Base-by-base conservation (phyloP, 2,113 vertebrate genomes). In the Amphilophus citrinellus region DNA sequence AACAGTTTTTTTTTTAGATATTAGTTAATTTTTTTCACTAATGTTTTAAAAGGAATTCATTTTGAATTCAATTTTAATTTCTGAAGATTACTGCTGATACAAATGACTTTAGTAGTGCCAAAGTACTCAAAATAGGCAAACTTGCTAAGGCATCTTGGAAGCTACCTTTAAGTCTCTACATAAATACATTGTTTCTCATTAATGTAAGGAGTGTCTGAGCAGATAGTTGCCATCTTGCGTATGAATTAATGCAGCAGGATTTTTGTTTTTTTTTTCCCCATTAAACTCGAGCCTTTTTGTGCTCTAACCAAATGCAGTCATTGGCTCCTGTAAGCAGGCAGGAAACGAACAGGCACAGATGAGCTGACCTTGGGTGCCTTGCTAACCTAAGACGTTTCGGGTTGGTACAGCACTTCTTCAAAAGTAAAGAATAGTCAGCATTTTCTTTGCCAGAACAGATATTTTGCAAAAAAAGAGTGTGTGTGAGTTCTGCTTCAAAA, bases 331-430 rank as follows among this genome's bases (percentile, higher is more conserved):
- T 30, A 11, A 71, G 22, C 0, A 47, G 22, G 8, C 24, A 47
- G 63, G 39, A 8, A 47, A 42, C 7, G 65, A 71, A 24, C 27
- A 71, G 65, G 47, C 65, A 13, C 44, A 30, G 65, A 68, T 47
- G 9, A 68, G 65, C 42, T 71, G 15, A 71, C 65, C 42, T 71
- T 71, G 65, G 65, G 42, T 50, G 30, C 22, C 27, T 13, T 50
- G 65, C 65, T 50, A 71, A 71, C 42, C 65, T 50, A 71, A 50
- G 15, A 71, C 0, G 18, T 50, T 71, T 71, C 3, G 30, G 42
- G 0, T 30, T 3, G 9, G 18, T 50, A 68, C 3, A 44, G 9
- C 4, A 0, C 27, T 47, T 68, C 27, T 30, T 47, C 65, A 3
- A 10, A 14, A 68, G 39, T 27, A 47, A 47, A 68, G 27, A 47